Base-by-base conservation (phyloP, 2,113 vertebrate genomes). In the Hypomesus transpacificus region DNA sequence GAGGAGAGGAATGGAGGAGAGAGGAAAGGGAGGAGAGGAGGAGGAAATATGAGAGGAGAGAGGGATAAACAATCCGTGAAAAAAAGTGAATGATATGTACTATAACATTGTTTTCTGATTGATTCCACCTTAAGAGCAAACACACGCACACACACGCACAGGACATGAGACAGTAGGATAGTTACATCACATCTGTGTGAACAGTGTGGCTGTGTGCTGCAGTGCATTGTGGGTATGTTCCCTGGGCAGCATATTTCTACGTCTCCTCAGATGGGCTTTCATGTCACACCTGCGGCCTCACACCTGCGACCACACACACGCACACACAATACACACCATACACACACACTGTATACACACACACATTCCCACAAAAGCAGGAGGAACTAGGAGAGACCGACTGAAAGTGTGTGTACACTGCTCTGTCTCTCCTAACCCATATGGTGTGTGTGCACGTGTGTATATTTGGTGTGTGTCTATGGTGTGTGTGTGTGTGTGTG, bases 241-340 rank as follows among this genome's bases (percentile, higher is more conserved):
- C 54, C 17, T 20, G 54, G 18, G 54, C 54, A 56, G 54, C 60
- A 64, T 17, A 14, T 26, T 6, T 13, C 14, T 61, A 22, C 26
- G 59, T 28, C 9, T n/a, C 59, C 69, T 26, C 64, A 63, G 64
- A 16, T 75, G 72, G 53, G 60, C 69, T 75, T 54, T 72, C 34
- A 79, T 52, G 53, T 52, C 51, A n/a, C 73, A 75, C 57, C 51
- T 75, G 73, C 69, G 73, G 66, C 50, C 16, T 17, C 3, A n/a
- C 66, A 74, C 73, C 64, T 68, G 22, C 59, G 56, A 39, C 20
- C 13, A 13, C 11, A 20, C 18, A 60, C 16, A 17, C n/a, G n/a
- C 16, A 57, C 59, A 22, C 59, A 24, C 58, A 54, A 1, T 14
- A 56, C 14, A 56, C 58, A 21, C 58, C 9, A 14, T 17, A 54